Percentiles rank a stretch among this genome's conserved stretches.
These are phyloP conservation scores for Leptinotarsa haldemani DNA, from an alignment of 2,888 invertebrate genomes.

Conservation along the genomic window DNA sequence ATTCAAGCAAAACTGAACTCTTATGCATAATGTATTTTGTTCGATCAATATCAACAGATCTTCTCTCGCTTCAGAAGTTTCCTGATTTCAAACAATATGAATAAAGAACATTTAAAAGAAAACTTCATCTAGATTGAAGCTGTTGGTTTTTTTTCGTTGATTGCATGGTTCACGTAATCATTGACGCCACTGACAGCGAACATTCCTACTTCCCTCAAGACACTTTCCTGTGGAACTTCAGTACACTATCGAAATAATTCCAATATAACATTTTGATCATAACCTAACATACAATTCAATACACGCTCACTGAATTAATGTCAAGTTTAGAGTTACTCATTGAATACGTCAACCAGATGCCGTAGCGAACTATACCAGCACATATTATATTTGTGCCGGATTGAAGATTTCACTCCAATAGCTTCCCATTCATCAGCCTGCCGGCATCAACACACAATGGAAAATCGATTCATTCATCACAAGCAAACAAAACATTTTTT, in stretches of 20 bases:
- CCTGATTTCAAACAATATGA: too few relatives aligned
- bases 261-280: not conserved
- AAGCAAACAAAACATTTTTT: not conserved
- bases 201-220: too few relatives aligned
- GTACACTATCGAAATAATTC: not conserved
- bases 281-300: not conserved
- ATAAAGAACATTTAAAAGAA: too few relatives aligned
- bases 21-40: too few relatives aligned
- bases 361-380: not conserved
- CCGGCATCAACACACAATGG: not conserved
- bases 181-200: too few relatives aligned
- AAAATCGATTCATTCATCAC: constrained; percentile 3
- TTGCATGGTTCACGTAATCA: too few relatives aligned
- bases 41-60: too few relatives aligned
- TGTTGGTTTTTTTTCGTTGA: too few relatives aligned
- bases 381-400: constrained; percentile 3
- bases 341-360: not conserved
- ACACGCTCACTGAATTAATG: not conserved
- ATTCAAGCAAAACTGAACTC: too few relatives aligned
- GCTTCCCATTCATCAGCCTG: not conserved
- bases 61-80: too few relatives aligned
- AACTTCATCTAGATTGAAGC: too few relatives aligned
- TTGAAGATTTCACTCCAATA: constrained; percentile 12
- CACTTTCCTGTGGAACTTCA: too few relatives aligned
- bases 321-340: not conserved